These are phyloP conservation scores for Uromys caudimaculatus DNA, from an alignment of 2,797 vertebrate species.

Conservation along the genomic window DNA sequence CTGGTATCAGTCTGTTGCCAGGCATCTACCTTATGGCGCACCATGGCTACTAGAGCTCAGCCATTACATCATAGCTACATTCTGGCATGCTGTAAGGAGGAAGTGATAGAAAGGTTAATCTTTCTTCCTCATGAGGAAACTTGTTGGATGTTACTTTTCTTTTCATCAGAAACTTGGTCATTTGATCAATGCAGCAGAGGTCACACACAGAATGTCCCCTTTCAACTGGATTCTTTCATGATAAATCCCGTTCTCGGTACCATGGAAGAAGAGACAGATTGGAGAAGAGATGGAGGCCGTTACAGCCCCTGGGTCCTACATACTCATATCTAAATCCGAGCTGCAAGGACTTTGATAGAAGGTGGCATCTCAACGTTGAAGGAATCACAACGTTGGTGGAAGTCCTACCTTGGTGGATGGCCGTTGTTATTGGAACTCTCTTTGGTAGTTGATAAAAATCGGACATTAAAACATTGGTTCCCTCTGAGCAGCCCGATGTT, in stretches of 20 bases:
- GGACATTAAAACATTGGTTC: slow-evolving; percentile 50
- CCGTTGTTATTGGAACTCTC: not conserved
- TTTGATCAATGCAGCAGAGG: not conserved
- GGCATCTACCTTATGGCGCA: not conserved
- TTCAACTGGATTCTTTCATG: not conserved
- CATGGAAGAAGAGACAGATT: not conserved
- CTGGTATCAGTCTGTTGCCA: not conserved
- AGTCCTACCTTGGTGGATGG: not conserved
- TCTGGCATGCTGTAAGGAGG: not conserved
- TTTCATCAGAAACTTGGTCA: not conserved
- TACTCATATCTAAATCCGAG: not conserved
- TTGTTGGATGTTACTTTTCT: not conserved
- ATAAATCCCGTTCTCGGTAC: not conserved
- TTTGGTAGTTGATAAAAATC: slow-evolving; percentile 32
- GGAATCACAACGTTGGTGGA: not conserved
- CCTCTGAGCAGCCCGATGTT: slow-evolving; percentile 70
- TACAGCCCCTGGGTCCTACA: not conserved
- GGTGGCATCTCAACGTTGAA: not conserved
- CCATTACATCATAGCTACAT: not conserved
- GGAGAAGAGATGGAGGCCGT: not conserved
- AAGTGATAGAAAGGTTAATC: not conserved
- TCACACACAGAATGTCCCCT: not conserved
- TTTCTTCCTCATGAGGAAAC: not conserved
- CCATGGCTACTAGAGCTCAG: not conserved
- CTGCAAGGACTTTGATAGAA: not conserved